A percentile compares a stretch with the other conserved stretches of the same genome.
Evolutionary conservation across 2,113 vertebrate species (phyloP).

Genomic region (Ardeotis arabs): DNA sequence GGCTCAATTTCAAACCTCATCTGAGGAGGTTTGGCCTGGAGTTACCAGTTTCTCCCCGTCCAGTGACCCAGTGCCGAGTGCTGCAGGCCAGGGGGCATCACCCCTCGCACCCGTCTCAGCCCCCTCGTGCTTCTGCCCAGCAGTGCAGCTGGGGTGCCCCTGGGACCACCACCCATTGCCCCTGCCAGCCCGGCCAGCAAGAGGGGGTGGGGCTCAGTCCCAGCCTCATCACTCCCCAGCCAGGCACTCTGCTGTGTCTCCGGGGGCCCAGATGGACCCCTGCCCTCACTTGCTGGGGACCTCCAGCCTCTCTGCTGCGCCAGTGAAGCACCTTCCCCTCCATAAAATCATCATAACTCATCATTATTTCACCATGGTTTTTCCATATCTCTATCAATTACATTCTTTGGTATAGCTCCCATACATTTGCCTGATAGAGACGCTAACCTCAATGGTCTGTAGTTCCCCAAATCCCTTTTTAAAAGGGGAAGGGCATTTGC

Average conservation of each 20-base stretch:
- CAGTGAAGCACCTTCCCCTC: background rate
- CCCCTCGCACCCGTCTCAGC: background rate
- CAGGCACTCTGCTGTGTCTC: background rate
- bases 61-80: background rate
- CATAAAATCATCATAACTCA: background rate
- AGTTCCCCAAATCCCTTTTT: background rate
- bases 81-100: background rate
- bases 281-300: background rate
- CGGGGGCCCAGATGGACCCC: no score
- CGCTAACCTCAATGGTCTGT: background rate
- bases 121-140: background rate
- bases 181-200: background rate
- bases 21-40: background rate
- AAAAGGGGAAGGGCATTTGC: background rate
- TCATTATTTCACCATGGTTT: background rate
- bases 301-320: background rate
- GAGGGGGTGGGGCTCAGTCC: background rate
- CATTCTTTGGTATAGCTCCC: background rate
- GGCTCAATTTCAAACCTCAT: background rate
- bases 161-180: rapidly evolving
- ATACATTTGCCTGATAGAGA: background rate
- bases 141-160: background rate
- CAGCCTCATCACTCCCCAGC: rapidly evolving
- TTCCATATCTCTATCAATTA: background rate
- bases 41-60: background rate